Percentiles rank a stretch among this genome's conserved stretches.
phyloP scores from a whole-genome alignment of 2,797 vertebrate genomes.

The Melanotaenia nigrans region DNA sequence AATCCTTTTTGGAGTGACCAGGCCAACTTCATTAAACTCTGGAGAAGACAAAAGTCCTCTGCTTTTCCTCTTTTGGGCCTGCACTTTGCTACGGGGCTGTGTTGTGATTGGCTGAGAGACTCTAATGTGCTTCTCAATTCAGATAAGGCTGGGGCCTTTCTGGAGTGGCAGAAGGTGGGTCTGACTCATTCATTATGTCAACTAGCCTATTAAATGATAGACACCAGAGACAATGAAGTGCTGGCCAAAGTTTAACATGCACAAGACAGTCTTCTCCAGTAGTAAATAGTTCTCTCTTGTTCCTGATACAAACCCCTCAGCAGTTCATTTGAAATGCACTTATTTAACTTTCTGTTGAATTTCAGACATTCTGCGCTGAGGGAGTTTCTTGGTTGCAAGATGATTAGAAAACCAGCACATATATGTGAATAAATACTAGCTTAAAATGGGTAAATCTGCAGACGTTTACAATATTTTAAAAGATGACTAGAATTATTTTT shows the following conservation, averaged over 20 bases:
- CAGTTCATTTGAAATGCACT: slow-evolving; percentile 52
- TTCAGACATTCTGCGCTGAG: slow-evolving; percentile 23
- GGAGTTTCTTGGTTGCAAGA: slow-evolving; percentile 22
- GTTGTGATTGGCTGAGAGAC: slow-evolving; percentile 77
- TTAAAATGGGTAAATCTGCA: neutral
- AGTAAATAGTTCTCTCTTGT: slow-evolving; percentile 84
- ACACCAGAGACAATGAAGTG: slow-evolving; percentile 88
- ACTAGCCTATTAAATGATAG: slow-evolving; percentile 87
- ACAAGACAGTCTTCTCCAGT: slow-evolving; percentile 79
- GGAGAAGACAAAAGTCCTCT: slow-evolving; percentile 80
- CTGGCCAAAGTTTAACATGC: slow-evolving; percentile 85
- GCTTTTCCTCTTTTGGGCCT: slow-evolving; percentile 77
- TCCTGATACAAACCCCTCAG: slow-evolving; percentile 50
- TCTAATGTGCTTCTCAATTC: slow-evolving; percentile 82
- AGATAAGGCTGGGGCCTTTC: slow-evolving; percentile 83
- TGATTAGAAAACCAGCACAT: neutral
- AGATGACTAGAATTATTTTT: neutral
- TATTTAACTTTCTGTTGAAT: slow-evolving; percentile 34
- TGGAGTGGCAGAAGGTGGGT: slow-evolving; percentile 91
- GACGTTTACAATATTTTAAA: neutral
- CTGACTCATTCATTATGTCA: slow-evolving; percentile 92
- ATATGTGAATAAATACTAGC: neutral
- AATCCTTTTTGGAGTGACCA: slow-evolving; percentile 76
- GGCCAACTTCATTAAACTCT: slow-evolving; percentile 86
- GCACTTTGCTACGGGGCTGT: slow-evolving; percentile 60